Conservation (phyloP, 1,140 invertebrate genomes). For the Cotesia chilonis region DNA sequence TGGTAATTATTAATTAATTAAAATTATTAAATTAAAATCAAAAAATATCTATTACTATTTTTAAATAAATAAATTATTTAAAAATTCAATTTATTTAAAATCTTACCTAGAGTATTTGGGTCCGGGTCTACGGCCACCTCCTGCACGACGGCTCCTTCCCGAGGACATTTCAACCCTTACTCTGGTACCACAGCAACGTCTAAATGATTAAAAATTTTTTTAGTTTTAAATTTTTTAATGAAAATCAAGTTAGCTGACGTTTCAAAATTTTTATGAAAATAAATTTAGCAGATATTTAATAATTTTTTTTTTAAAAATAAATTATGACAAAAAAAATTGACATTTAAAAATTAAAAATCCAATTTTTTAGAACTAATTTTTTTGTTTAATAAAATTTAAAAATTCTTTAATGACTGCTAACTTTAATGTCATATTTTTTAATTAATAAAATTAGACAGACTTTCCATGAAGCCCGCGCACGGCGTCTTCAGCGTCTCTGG, state of each 20-base stretch:
- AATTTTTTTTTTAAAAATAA: no score
- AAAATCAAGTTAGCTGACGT: no score
- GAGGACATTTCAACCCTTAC: slow-evolving; percentile 90
- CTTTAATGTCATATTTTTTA: not conserved
- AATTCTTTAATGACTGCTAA: no score
- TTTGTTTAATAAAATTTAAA: no score
- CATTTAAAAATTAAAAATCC: no score
- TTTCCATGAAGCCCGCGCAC: slow-evolving; percentile 93
- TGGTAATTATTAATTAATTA: no score
- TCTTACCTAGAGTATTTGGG: slow-evolving; percentile 68
- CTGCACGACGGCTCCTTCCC: slow-evolving; percentile 79
- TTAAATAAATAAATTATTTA: not conserved
- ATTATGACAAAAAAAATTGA: no score
- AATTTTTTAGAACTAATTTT: no score
- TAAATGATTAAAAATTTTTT: slow-evolving; percentile 46
- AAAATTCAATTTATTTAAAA: slow-evolving; percentile 26
- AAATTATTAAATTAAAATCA: no score
- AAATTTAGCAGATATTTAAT: no score
- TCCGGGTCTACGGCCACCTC: slow-evolving; percentile 67
- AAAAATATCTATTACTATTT: no score
- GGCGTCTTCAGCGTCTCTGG: slow-evolving; percentile 96
- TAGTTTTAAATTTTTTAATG: not conserved
- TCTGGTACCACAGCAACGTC: slow-evolving; percentile 83
- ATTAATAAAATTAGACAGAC: slow-evolving; percentile 68
- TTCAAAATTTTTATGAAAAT: no score